Evolutionary conservation across 2,888 invertebrate genomes (phyloP).

Genomic region (Oithona nana): DNA sequence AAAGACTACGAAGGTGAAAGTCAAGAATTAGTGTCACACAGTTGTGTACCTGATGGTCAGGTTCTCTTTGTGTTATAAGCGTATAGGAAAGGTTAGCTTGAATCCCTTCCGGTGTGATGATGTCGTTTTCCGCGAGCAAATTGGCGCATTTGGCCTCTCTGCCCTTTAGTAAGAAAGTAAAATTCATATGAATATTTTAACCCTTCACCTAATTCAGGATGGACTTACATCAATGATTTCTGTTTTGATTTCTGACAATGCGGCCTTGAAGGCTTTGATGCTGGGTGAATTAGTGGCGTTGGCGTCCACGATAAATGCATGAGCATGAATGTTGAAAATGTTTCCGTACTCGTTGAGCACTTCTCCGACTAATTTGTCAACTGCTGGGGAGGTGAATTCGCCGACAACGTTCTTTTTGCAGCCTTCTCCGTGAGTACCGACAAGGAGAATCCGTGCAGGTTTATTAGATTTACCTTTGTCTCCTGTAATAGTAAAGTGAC

Average conservation of each 20-base stretch:
- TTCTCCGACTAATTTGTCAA: conserved; percentile 27
- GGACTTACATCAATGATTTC: conserved; percentile 35
- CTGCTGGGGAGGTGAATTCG: conserved; percentile 35
- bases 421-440: conserved; percentile 43
- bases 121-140: conserved; percentile 15
- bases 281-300: conserved; percentile 41
- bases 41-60: conserved; percentile 9
- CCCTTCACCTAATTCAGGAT: too few species aligned
- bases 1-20: background rate
- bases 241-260: conserved; percentile 34
- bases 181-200: too few species aligned
- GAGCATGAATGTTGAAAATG: conserved; percentile 38
- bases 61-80: conserved; percentile 17
- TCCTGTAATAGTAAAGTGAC: conserved; percentile 27
- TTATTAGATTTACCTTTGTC: conserved; percentile 37
- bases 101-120: conserved; percentile 5
- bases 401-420: conserved; percentile 36
- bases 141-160: conserved; percentile 12
- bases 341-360: conserved; percentile 33
- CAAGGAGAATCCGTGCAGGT: conserved; percentile 36
- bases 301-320: conserved; percentile 40
- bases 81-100: conserved; percentile 11
- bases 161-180: background rate
- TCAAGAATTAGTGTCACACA: too few species aligned
- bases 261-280: conserved; percentile 39